These are phyloP conservation scores for Luperina testacea DNA, from an alignment of 2,888 invertebrate genomes.

Conservation along the genomic window DNA sequence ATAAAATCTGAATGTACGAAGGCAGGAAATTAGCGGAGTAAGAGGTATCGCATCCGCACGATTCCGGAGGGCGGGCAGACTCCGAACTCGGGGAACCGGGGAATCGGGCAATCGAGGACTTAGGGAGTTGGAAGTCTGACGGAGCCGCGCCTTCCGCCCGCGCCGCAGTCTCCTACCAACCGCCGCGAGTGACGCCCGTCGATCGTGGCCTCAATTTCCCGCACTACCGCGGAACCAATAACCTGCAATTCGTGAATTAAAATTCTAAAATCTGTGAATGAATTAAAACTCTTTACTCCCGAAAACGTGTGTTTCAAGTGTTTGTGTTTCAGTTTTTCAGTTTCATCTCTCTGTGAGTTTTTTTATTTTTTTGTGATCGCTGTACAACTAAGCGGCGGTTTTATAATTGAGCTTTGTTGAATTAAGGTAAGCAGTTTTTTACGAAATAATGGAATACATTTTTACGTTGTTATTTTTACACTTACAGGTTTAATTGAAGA, in stretches of 20 bases:
- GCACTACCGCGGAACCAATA: conserved; percentile 52
- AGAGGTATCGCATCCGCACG: conserved; percentile 73
- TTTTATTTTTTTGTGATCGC: conserved; percentile 40
- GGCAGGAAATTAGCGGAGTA: conserved; percentile 71
- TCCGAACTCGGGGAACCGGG: conserved; percentile 60
- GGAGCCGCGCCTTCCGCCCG: conserved; percentile 70
- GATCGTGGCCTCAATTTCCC: conserved; percentile 39
- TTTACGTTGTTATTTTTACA: conserved; percentile 27
- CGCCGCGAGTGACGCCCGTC: conserved; percentile 60
- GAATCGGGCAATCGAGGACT: conserved; percentile 62
- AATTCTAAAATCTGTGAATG: conserved; percentile 45
- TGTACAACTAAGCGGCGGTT: conserved; percentile 55
- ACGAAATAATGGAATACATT: conserved; percentile 38
- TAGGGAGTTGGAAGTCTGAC: conserved; percentile 51
- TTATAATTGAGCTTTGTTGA: conserved; percentile 64
- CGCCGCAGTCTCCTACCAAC: conserved; percentile 76
- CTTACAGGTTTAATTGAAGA: conserved; percentile 42
- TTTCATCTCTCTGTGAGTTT: conserved; percentile 47
- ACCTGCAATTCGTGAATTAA: conserved; percentile 64
- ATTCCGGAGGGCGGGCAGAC: conserved; percentile 76
- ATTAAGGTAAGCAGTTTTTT: conserved; percentile 67
- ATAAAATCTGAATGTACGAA: conserved; percentile 62
- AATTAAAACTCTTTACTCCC: conserved; percentile 33
- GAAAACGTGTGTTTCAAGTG: conserved; percentile 57
- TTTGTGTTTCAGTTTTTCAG: conserved; percentile 54